A percentile compares a stretch with the other conserved stretches of the same genome.
Conservation (phyloP, 1,140 invertebrate species). For the Aphis craccivora region DNA sequence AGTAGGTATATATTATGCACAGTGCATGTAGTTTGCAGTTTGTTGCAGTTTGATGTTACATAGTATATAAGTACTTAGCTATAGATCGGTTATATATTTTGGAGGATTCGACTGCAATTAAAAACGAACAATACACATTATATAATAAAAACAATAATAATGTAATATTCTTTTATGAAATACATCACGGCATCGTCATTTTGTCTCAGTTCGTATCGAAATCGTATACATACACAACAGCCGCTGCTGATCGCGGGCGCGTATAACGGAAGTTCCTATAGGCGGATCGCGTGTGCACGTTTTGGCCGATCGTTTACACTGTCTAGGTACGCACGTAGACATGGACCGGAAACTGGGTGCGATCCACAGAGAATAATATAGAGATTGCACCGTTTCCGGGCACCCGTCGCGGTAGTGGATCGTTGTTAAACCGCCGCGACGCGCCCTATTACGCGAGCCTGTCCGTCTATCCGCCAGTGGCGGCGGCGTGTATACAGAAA, state of each 20-base stretch:
- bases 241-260: no score
- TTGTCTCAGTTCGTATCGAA: neutral
- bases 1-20: neutral
- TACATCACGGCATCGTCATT: neutral
- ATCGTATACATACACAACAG: neutral
- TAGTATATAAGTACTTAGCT: no score
- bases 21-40: neutral
- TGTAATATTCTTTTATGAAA: neutral
- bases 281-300: neutral
- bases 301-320: neutral
- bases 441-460: neutral
- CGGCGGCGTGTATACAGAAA: neutral
- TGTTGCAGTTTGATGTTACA: neutral
- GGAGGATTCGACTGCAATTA: no score
- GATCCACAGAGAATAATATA: neutral
- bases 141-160: neutral
- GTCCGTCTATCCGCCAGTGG: neutral
- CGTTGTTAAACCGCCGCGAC: neutral
- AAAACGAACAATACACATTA: neutral
- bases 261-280: neutral
- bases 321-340: neutral
- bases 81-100: no score
- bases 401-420: neutral
- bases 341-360: neutral
- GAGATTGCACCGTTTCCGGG: constrained; percentile 27